Conservation (phyloP, 1,140 invertebrate species). For the Papilio glaucus region DNA sequence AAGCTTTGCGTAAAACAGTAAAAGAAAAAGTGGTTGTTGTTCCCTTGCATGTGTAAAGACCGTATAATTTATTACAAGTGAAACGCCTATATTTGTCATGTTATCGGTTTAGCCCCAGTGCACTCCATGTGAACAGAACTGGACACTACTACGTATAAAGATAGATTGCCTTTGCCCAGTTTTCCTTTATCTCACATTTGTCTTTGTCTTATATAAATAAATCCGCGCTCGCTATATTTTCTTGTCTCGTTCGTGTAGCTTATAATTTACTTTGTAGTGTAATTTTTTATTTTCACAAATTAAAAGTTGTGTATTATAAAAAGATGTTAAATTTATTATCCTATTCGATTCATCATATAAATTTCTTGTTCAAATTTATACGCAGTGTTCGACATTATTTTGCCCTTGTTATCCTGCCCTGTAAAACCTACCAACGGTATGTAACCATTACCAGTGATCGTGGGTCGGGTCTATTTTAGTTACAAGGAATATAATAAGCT, state of each 20-base stretch:
- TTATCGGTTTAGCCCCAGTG: neutral
- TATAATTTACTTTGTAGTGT: too few species aligned
- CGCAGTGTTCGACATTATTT: too few species aligned
- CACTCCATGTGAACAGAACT: neutral
- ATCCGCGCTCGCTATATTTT: constrained; percentile 3
- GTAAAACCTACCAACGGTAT: too few species aligned
- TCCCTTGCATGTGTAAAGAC: neutral
- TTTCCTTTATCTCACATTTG: constrained; percentile 28
- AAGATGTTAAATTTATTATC: too few species aligned
- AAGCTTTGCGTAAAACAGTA: neutral
- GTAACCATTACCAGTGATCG: too few species aligned
- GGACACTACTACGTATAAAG: constrained; percentile 20
- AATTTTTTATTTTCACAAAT: too few species aligned
- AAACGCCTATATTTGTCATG: neutral
- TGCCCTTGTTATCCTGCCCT: too few species aligned
- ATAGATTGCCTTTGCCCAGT: constrained; percentile 15
- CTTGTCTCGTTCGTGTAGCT: neutral
- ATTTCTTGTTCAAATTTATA: too few species aligned
- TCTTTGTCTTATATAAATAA: constrained; percentile 30
- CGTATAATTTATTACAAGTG: neutral
- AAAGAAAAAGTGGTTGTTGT: neutral
- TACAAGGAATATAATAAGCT: too few species aligned
- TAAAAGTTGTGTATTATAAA: too few species aligned
- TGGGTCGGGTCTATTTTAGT: too few species aligned
- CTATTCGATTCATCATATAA: too few species aligned